These are phyloP conservation scores for Psittacula cyanocephala DNA, from an alignment of 2,113 vertebrate genomes.

Conservation along the genomic window DNA sequence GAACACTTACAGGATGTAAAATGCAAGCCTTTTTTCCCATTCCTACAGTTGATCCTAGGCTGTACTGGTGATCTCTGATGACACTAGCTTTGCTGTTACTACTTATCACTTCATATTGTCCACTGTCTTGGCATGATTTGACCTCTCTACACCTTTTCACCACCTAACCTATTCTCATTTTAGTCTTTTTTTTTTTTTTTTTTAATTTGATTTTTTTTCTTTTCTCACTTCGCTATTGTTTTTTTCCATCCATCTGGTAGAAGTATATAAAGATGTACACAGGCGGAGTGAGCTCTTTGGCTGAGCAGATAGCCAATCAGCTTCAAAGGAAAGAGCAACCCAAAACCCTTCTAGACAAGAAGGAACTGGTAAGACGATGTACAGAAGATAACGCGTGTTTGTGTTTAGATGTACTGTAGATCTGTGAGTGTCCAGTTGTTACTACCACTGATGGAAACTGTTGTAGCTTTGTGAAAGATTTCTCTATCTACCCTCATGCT, in stretches of 20 bases:
- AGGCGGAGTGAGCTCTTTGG: conserved; percentile 93
- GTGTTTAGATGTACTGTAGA: conserved; percentile 43
- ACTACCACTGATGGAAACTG: neutral
- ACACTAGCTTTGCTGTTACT: conserved; percentile 30
- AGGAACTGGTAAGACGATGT: conserved; percentile 89
- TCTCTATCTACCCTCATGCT: neutral
- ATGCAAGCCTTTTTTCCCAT: neutral
- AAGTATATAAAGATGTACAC: conserved; percentile 96
- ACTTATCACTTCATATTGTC: conserved; percentile 50
- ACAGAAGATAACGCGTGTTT: neutral
- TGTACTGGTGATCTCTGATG: neutral
- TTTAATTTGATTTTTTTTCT: conserved; percentile 25
- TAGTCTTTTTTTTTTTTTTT: neutral
- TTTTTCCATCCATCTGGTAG: conserved; percentile 76
- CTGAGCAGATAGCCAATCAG: conserved; percentile 97
- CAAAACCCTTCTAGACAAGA: conserved; percentile 89
- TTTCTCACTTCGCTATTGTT: conserved; percentile 55
- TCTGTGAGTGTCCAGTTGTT: conserved; percentile 3
- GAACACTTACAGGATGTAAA: neutral
- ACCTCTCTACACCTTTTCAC: conserved; percentile 60
- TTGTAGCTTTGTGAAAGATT: neutral
- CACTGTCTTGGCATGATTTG: conserved; percentile 78
- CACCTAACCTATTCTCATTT: conserved; percentile 50
- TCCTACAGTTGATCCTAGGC: neutral
- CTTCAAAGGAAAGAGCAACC: conserved; percentile 89